Conservation (phyloP, 53 echinoderm and acorn worm species). For the Paelopatides confundens region DNA sequence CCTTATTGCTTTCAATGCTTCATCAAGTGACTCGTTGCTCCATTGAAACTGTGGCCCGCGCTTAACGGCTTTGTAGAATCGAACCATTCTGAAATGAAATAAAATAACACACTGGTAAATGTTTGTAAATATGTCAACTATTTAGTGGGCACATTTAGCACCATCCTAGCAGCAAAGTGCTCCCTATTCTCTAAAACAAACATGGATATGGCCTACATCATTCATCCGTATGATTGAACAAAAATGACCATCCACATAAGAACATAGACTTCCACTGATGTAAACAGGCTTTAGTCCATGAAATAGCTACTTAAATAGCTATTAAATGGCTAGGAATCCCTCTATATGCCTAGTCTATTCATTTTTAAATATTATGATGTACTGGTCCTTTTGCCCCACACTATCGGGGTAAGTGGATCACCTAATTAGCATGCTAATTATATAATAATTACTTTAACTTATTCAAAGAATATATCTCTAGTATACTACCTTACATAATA, state of each 20-base stretch:
- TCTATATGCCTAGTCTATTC: no score
- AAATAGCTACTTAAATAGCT: no score
- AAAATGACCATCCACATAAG: neutral
- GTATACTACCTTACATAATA: neutral
- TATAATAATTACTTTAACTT: neutral
- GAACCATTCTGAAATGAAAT: neutral
- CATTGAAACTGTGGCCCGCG: neutral
- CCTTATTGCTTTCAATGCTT: neutral
- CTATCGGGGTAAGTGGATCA: neutral
- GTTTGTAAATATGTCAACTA: no score
- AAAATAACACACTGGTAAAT: no score
- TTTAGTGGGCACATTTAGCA: no score
- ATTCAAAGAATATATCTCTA: no score
- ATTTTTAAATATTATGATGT: neutral
- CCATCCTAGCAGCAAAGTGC: no score
- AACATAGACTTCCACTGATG: no score
- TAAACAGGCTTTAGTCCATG: no score
- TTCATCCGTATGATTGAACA: no score
- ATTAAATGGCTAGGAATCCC: no score
- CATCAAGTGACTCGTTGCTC: neutral
- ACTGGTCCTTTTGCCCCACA: neutral
- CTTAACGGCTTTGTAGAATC: neutral
- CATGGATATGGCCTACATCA: no score
- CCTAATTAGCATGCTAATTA: neutral
- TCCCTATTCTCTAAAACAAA: neutral